Evolutionary conservation across 2,888 invertebrate species (phyloP), one percentile per base, ranked within the genome.

Genomic region (Pandemis corylana): DNA sequence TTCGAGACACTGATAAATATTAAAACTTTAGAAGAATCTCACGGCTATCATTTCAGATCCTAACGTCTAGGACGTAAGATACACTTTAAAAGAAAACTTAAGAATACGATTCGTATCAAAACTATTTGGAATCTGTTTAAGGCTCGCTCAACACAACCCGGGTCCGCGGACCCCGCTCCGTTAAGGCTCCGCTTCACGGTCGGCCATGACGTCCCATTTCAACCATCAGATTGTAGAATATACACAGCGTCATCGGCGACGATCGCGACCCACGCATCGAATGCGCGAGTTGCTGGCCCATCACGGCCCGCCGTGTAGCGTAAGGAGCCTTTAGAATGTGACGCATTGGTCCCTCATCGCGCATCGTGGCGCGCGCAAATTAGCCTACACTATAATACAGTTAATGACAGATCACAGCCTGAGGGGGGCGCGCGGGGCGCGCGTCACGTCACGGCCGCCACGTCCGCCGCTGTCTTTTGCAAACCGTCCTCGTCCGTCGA

Each of bases 381-480:
- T 44, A 12, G 44, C 41, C 84, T 82, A 83, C 71, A 72, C 81
- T 82, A 83, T 74, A 86, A 84, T 86, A 90, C 85, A 85, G 87
- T 84, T 90, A 88, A 89, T 81, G 89, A 90, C 89, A 92, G 93
- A 93, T 94, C 94, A 94, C 94, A 94, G 94, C 94, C 94, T 89
- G 88, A 61, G 72, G 51, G 77, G 62, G 72, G 77, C 75, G 77
- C 76, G 71, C 53, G 67, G 64, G 59, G 64, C 76, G 72, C 76
- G 76, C 83, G 91, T 93, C 93, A 93, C 86, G 94, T 93, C 81
- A 94, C 89, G 78, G 92, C 89, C 76, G 92, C 88, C 82, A 92
- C 91, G 76, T 92, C 90, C 67, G 90, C 76, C 70, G 82, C 81
- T 28, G 87, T 81, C 81, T 91, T 90, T 75, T 89, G 89, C 69